Percentiles rank a stretch among this genome's conserved stretches.
Evolutionary conservation across 2,113 vertebrate species (phyloP).

Genomic region (Rhynchomys soricoides): DNA sequence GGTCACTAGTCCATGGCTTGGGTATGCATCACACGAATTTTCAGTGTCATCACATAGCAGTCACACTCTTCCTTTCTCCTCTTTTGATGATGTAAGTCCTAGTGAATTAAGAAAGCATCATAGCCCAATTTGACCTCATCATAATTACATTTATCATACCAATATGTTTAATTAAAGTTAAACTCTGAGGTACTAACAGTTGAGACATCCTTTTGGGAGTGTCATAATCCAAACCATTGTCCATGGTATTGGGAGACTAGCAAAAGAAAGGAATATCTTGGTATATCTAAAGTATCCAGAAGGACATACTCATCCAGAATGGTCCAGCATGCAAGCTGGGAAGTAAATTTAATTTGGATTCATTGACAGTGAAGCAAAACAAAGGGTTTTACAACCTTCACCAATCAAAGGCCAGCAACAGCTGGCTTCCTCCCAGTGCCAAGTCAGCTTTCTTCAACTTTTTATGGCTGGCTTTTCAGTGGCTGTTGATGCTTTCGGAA

Average conservation of each 20-base stretch:
- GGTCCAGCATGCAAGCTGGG: neutral
- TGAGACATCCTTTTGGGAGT: neutral
- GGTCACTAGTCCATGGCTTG: neutral
- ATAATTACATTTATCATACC: neutral
- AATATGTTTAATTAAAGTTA: neutral
- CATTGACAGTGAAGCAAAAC: neutral
- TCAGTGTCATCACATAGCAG: neutral
- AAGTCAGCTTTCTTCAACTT: conserved; percentile 57
- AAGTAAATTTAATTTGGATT: neutral
- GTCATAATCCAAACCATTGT: neutral
- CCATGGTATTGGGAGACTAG: neutral
- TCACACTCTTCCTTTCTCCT: neutral
- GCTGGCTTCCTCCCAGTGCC: conserved; percentile 38
- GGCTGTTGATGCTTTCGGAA: conserved; percentile 84
- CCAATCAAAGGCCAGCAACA: conserved; percentile 41
- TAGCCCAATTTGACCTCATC: neutral
- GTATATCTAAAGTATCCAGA: neutral
- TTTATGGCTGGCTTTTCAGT: conserved; percentile 54
- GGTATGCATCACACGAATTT: neutral
- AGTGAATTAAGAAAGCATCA: neutral
- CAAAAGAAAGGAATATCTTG: neutral
- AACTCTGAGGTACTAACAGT: neutral
- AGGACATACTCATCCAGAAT: neutral
- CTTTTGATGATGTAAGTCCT: neutral
- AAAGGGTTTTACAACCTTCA: neutral